Evolutionary conservation across 2,888 invertebrate species (phyloP), one percentile per base, ranked within the genome.

Genomic region (Sesia apiformis): DNA sequence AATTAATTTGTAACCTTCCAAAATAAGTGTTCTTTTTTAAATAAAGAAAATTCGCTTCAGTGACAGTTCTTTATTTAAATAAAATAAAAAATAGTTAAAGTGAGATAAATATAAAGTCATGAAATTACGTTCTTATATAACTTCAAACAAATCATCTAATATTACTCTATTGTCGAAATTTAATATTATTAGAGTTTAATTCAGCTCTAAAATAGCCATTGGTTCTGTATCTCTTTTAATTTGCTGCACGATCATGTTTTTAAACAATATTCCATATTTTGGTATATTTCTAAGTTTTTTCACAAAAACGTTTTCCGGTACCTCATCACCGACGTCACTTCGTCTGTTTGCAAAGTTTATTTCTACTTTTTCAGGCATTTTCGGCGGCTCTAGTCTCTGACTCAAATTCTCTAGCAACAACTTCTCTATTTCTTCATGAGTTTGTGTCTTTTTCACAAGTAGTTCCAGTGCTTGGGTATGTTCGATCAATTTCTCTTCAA

Each of bases 401-500:
- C 67, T 68, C 7, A 80, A 52, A 54, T 73, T 52, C 40, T 78
- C 72, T n/a, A 78, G 62, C 4, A 85, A 58, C 23, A 63, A 60
- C 57, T 74, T 73, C 3, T 66, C 67, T 2, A 76, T 53, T 3
- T 75, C 72, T 57, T 72, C 74, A 49, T 70, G 75, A 0, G 52
- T 57, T 56, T 75, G 63, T 2, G 70, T 64, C 23, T 67, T 55
- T 59, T 65, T 67, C 3, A 80, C 54, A 23, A 87, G 59, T 53
- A 74, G 66, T 52, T 81, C 80, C 54, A 85, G 64, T 0, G 76
- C 78, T 67, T 78, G 77, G 6, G 71, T 70, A 40, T 85, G 82
- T 55, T 81, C 67, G 49, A 73, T 64, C 42, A 84, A 58, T 55
- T 76, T 78, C 4, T 82, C 74, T 61, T 78, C 77, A 8, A 84